A percentile compares a stretch with the other conserved stretches of the same genome.
phyloP scores from a whole-genome alignment of 2,113 vertebrate genomes.

The Sardina pilchardus region DNA sequence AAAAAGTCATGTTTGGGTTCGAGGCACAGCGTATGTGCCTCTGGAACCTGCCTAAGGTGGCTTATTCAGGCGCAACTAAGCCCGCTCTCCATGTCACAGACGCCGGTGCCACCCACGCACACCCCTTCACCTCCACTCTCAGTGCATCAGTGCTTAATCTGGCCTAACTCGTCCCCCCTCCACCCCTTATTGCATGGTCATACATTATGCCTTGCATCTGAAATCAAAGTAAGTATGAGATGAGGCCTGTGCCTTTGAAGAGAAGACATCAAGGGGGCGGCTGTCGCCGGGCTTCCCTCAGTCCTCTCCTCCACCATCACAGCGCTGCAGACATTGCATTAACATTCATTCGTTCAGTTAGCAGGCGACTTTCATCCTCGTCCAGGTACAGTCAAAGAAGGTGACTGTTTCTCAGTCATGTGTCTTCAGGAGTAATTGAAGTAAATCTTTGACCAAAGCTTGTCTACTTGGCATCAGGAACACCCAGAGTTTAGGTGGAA shows the following conservation, averaged over 20 bases:
- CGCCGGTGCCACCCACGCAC: not conserved
- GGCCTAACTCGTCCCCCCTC: not conserved
- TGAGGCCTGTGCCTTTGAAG: slow-evolving; percentile 1
- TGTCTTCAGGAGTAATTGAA: not conserved
- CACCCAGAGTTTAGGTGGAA: not conserved
- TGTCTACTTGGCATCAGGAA: no score
- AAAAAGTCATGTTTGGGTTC: not conserved
- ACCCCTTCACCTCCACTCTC: not conserved
- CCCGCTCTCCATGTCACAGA: not conserved
- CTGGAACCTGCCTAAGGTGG: not conserved
- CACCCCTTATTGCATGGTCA: not conserved
- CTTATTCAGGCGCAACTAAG: not conserved
- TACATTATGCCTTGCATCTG: not conserved
- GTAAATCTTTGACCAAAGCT: not conserved
- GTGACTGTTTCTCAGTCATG: not conserved
- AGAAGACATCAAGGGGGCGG: not conserved
- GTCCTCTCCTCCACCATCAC: not conserved
- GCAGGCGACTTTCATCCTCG: not conserved
- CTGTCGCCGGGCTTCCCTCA: not conserved
- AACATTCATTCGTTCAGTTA: not conserved
- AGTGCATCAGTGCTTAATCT: not conserved
- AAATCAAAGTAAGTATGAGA: not conserved
- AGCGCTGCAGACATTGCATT: not conserved
- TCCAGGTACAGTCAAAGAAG: not conserved
- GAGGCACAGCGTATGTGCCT: not conserved